Base-by-base conservation (phyloP, 2,113 vertebrate genomes). In the Eonycteris spelaea region DNA sequence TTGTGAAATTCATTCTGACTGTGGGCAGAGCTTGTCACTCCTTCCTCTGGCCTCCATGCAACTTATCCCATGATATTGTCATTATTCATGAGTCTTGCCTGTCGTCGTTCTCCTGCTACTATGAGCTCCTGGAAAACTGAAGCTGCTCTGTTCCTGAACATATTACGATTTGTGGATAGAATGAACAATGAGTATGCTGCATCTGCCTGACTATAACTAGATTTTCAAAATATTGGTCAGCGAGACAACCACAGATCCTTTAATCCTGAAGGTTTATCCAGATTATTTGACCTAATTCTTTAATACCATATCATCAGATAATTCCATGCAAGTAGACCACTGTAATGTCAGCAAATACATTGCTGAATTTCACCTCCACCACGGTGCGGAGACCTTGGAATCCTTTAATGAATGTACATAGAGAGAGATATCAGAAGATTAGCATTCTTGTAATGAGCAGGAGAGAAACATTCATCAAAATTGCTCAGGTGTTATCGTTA, bases 211-310 rank as follows among this genome's bases (percentile, higher is more conserved):
- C 63, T 90, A 7, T 89, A 85, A 95, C 92, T 96, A 92, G 89
- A 90, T 92, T 96, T 93, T 97, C 86, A 97, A 97, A 97, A 94
- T 95, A 84, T 82, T 79, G 91, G 96, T 97, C 96, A 94, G 96
- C 1, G 63, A 97, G 92, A 97, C 90, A 95, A 94, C 48, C n/a
- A 35, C 71, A 85, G 90, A 96, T 92, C 96, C 94, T 90, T 97
- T 97, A 97, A 97, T 97, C 97, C 94, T 48, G 28, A 65, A 95
- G 94, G 82, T 94, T 97, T 97, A 98, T 94, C 97, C 95, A 96
- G 96, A 98, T 97, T 98, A 97, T 97, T 96, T 98, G 97, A 96
- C 96, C 96, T 98, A 98, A 98, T 97, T 97, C 97, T 94, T 97
- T 97, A 97, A 97, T 95, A 71, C 96, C 75, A 38, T 86, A 84